Evolutionary conservation across 2,797 vertebrate species (phyloP), one percentile per base, ranked within the genome.

Genomic region (Sebastes melanostomus): DNA sequence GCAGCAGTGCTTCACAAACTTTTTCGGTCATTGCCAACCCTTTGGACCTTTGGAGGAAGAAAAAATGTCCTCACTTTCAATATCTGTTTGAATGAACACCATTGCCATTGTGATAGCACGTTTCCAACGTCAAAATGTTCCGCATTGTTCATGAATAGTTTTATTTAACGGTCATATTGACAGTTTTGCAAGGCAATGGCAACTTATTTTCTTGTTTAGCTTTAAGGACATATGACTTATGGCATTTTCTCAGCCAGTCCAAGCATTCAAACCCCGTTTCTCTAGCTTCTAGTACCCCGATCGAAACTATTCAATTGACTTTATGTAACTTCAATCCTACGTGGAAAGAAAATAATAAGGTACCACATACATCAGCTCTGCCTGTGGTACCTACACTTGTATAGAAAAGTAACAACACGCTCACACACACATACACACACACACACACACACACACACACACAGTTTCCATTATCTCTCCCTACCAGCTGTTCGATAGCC

Each of bases 401-500:
- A 72, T 16, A 55, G 14, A 69, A 68, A 69, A 60, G 63, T 42
- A 34, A n/a, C 50, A 54, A 29, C 25, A 75, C 11, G 67, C 25
- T 74, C 4, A 32, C n/a, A n/a, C 29, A 32, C 59, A 60, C 30
- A 36, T 46, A 56, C 34, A 54, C 52, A 78, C 77, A 69, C 59
- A 54, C 52, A 78, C 77, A 69, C 59, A 60, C 59, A 56, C 38
- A 62, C 55, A 71, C 25, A 71, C 25, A 63, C 56, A 72, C 66
- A 62, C 7, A 32, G 6, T 71, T 81, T 73, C 72, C 79, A 84
- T 82, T 91, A 90, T 93, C 89, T 91, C 77, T 82, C 30, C 34
- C 58, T 22, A 78, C 72, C 89, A 91, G 86, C 89, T 90, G 88
- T 79, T 84, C 30, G 84, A 87, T 86, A 86, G 80, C 70, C 87